Base-by-base conservation (phyloP, 2,797 vertebrate genomes). In the Crenichthys baileyi region DNA sequence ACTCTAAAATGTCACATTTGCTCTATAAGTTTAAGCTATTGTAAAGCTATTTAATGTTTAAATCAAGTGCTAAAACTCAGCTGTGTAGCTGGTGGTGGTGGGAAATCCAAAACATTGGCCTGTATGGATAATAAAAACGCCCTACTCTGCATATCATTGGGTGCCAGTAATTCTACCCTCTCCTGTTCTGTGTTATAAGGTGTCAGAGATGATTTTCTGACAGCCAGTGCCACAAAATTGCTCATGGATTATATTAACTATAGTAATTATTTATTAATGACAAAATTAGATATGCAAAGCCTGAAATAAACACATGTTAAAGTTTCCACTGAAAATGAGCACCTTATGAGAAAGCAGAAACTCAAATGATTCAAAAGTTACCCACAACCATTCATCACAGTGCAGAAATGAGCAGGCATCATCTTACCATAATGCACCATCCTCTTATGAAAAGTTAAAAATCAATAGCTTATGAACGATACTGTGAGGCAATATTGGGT, bases 401-500 rank as follows among this genome's bases (percentile, higher is more conserved):
- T 26, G 48, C 81, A 70, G 76, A 72, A 75, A 88, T 77, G 72
- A 89, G 84, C 75, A 63, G 68, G 93, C 78, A 89, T 95, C 91
- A 80, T 84, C 82, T 96, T 95, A 91, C 95, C 79, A 92, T 93
- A 94, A 95, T 94, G 93, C 93, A 92, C 90, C 88, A 82, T 91
- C 83, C 87, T 91, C 85, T 89, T 90, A 94, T 94, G 89, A 94
- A 95, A 93, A 89, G 88, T 88, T 88, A 61, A 85, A 85, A 94
- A 96, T 96, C 95, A 86, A 96, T 96, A 81, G 44, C 78, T 93
- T 79, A 89, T 93, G 84, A 94, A 91, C 93, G 92, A 94, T 93
- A 87, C 86, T 78, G 78, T 48, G 76, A 85, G 88, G 79, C 81
- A 78, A 92, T 94, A 93, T 95, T 84, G 0, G 41, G 71, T 93